phyloP scores from a whole-genome alignment of 1,140 invertebrate species.

The Alviniconcha marisindica region DNA sequence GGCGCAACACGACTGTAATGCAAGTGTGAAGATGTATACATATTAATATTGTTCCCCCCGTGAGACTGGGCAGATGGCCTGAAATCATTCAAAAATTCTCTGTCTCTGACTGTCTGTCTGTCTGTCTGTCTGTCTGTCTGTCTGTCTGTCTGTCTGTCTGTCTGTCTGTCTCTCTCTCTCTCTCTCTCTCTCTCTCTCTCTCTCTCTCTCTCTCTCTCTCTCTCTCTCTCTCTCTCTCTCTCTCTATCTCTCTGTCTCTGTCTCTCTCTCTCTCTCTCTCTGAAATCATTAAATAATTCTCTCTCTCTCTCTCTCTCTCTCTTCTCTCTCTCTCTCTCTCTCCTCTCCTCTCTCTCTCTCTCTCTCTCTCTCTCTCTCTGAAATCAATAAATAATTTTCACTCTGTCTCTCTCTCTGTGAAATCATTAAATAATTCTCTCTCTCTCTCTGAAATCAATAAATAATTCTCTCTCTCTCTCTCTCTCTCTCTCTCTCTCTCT shows the following conservation, averaged over 20 bases:
- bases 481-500: background rate
- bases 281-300: background rate
- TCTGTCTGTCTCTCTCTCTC: background rate
- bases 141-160: background rate
- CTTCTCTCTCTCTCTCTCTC: background rate
- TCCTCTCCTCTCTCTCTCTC: background rate
- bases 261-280: background rate
- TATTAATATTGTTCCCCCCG: no score
- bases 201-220: background rate
- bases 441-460: no score
- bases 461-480: no score
- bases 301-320: background rate
- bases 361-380: background rate
- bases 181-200: conserved; percentile 5
- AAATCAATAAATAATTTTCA: no score
- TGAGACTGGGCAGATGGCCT: no score
- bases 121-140: background rate
- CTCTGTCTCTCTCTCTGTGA: no score
- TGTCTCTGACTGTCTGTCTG: no score
- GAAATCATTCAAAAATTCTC: no score
- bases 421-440: no score
- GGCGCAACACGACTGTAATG: no score
- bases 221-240: background rate
- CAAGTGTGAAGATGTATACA: no score
- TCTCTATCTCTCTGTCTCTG: background rate